Evolutionary conservation across 2,888 invertebrate species (phyloP).

Genomic region (Tenthredo notha): DNA sequence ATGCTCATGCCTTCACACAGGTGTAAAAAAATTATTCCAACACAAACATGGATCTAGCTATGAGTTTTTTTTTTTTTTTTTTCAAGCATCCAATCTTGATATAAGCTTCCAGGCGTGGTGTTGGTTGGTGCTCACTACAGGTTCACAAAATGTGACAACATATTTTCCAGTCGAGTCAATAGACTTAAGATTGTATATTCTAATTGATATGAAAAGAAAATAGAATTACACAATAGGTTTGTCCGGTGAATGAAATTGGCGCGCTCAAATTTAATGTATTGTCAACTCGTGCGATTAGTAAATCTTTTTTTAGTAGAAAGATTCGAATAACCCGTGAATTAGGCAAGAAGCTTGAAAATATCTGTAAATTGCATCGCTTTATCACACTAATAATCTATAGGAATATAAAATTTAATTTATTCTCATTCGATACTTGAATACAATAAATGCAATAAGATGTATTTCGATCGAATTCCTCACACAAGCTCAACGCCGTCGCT

Average conservation of each 20-base stretch:
- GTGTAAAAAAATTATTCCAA: neutral
- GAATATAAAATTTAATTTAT: slow-evolving; percentile 27
- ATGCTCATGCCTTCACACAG: neutral
- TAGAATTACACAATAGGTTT: no score
- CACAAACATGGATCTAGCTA: neutral
- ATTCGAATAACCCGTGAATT: neutral
- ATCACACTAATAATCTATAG: slow-evolving; percentile 11
- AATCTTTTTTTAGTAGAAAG: neutral
- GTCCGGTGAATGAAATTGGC: no score
- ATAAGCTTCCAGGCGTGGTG: neutral
- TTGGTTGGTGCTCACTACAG: neutral
- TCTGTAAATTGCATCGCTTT: slow-evolving; percentile 25
- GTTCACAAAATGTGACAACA: neutral
- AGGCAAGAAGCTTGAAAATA: slow-evolving; percentile 8
- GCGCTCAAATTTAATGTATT: neutral
- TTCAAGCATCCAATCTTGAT: neutral
- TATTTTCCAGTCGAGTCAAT: neutral
- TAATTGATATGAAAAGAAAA: no score
- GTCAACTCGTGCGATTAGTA: neutral
- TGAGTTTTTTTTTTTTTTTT: neutral
- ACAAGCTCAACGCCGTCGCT: neutral
- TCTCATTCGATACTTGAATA: slow-evolving; percentile 29
- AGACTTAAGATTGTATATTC: no score
- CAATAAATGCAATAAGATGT: slow-evolving; percentile 37
- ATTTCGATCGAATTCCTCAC: neutral